phyloP scores from a whole-genome alignment of 2,888 invertebrate genomes.

The Hydraecia micacea region DNA sequence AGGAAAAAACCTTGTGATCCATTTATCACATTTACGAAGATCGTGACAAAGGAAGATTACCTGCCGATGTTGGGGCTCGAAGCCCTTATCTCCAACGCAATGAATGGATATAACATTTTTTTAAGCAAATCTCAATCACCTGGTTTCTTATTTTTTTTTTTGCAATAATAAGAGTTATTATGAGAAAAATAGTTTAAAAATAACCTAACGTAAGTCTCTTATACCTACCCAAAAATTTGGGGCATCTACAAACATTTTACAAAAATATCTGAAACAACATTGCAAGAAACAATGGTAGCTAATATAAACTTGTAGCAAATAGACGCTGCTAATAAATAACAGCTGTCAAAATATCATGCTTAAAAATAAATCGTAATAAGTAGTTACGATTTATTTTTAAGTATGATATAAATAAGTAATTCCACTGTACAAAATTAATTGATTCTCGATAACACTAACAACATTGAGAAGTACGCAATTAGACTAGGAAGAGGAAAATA shows the following conservation, averaged over 20 bases:
- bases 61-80: slow-evolving; percentile 67
- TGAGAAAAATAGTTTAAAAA: background rate
- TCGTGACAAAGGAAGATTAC: slow-evolving; percentile 84
- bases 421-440: background rate
- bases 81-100: slow-evolving; percentile 36
- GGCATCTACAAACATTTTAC: background rate
- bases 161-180: too few species aligned
- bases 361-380: background rate
- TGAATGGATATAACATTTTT: slow-evolving; percentile 22
- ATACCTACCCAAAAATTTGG: background rate
- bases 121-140: slow-evolving; percentile 29
- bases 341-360: slow-evolving; percentile 20
- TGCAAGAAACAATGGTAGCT: slow-evolving; percentile 6
- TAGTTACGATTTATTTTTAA: background rate
- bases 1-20: slow-evolving; percentile 78
- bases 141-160: background rate
- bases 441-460: background rate
- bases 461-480: slow-evolving; percentile 1
- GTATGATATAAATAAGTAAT: background rate
- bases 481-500: slow-evolving; percentile 13
- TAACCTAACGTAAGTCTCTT: background rate
- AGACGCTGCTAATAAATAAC: background rate
- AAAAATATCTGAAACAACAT: slow-evolving; percentile 3
- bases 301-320: slow-evolving; percentile 17
- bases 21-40: slow-evolving; percentile 81